Evolutionary conservation across 1,140 invertebrate species (phyloP), one percentile per base, ranked within the genome.

Genomic region (Phymastichus coffea): DNA sequence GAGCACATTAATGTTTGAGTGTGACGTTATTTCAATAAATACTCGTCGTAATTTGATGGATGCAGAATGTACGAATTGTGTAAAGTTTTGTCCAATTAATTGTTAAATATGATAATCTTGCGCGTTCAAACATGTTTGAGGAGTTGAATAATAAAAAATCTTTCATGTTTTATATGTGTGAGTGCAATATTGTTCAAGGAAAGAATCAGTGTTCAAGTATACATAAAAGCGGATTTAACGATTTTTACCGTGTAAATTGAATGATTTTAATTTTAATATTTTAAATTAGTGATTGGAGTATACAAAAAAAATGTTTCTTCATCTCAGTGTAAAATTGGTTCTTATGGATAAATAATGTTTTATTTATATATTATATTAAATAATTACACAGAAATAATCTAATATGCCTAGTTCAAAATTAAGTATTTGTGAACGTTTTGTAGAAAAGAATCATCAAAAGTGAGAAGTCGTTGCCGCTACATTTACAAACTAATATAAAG

Each of bases 1-100:
- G 70, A 70, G 66, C 57, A 65, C 63, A 72, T 67, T 66, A 66
- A 67, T 70, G 66, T 73, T 73, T 70, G 66, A 56, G 67, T 73
- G 64, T 74, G 64, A 66, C 67, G 57, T 70, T 67, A 69, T 72
- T 70, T 69, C 67, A 71, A 56, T 74, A 70, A 65, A 59, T 67
- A 71, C 63, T 56, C 62, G 40, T 53, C 47, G 14, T 59, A 23
- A 52, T 22, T 8, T 63, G 57, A 56, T 44, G 54, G 56, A 41
- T 51, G 60, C 59, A 56, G 57, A 65, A 69, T 69, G 60, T 63
- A 68, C 37, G 43, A 65, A 46, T 47, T 51, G 64, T 71, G 68
- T 64, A 66, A 71, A 70, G 54, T 66, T 67, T 68, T 54, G 67
- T 65, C 66, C 35, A 41, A 52, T 69, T 71, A 61, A 60, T 70